A percentile compares a stretch with the other conserved stretches of the same genome.
Evolutionary conservation across 2,888 invertebrate species (phyloP).

Genomic region (Patella caerulea): DNA sequence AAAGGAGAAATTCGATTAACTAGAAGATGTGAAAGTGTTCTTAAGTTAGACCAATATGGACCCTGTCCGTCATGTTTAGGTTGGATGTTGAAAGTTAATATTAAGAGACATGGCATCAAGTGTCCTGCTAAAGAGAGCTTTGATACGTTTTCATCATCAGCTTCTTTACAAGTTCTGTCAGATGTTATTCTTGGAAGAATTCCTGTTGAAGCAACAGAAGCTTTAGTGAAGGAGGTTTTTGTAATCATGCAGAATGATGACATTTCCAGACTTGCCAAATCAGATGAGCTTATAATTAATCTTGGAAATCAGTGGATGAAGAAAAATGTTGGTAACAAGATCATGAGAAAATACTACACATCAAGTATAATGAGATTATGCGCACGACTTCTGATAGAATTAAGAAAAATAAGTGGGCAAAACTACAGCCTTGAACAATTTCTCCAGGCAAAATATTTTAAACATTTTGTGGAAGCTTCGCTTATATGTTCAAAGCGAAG

Average conservation of each 20-base stretch:
- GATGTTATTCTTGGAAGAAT: slow-evolving; percentile 28
- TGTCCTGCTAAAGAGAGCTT: slow-evolving; percentile 15
- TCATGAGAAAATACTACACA: slow-evolving; percentile 37
- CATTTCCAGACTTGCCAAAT: slow-evolving; percentile 25
- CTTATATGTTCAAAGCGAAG: slow-evolving; percentile 21
- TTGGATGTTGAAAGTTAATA: slow-evolving; percentile 25
- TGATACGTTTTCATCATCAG: not conserved
- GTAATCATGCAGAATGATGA: slow-evolving; percentile 37
- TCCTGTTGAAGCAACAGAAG: slow-evolving; percentile 24
- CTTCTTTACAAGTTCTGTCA: slow-evolving; percentile 28
- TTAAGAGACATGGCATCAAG: slow-evolving; percentile 25
- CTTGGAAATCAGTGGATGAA: slow-evolving; percentile 34
- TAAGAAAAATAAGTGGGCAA: not conserved
- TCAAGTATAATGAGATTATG: slow-evolving; percentile 30
- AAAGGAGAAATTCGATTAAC: slow-evolving; percentile 29
- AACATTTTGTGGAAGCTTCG: slow-evolving; percentile 30
- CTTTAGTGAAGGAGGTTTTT: slow-evolving; percentile 33
- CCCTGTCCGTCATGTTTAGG: slow-evolving; percentile 38
- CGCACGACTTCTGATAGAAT: slow-evolving; percentile 13
- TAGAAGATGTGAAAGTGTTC: slow-evolving; percentile 17
- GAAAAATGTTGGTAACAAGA: slow-evolving; percentile 30
- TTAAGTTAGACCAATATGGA: slow-evolving; percentile 28
- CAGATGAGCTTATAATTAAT: slow-evolving; percentile 28
- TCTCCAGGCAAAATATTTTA: slow-evolving; percentile 32
- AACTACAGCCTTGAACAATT: slow-evolving; percentile 4